Conservation (phyloP, 2,797 vertebrate species). For the Xenops minutus region DNA sequence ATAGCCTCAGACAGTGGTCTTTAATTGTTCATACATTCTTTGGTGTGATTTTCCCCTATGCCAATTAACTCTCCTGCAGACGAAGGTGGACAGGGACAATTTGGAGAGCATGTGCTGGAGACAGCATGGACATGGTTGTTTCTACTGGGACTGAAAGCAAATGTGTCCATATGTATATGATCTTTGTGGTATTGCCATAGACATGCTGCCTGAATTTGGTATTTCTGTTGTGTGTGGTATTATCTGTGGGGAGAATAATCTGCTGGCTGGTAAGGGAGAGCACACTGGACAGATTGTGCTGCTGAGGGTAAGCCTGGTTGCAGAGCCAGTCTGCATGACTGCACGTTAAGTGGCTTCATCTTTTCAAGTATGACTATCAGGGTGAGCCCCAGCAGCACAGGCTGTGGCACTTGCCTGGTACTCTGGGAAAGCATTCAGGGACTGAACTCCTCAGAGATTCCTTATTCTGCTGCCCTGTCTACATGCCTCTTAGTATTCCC, state of each 20-base stretch:
- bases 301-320: not conserved
- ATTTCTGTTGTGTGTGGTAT: not conserved
- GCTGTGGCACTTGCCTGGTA: not conserved
- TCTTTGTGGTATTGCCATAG: not conserved
- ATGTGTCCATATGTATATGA: not conserved
- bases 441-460: not conserved
- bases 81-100: not conserved
- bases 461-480: not conserved
- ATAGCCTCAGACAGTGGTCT: not conserved
- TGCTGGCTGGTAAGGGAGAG: not conserved
- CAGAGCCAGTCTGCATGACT: not conserved
- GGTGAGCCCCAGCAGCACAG: rapidly evolving
- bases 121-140: not conserved
- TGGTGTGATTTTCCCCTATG: not conserved
- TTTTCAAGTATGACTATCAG: not conserved
- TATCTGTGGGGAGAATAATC: not conserved
- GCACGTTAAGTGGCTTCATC: not conserved
- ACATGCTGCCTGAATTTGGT: not conserved
- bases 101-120: not conserved
- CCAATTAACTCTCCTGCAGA: not conserved
- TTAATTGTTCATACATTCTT: not conserved
- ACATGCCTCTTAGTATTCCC: not conserved
- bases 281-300: not conserved
- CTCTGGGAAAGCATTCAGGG: not conserved
- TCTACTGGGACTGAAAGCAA: not conserved